Evolutionary conservation across 1,140 invertebrate species (phyloP).

Genomic region (Danaus plexippus): DNA sequence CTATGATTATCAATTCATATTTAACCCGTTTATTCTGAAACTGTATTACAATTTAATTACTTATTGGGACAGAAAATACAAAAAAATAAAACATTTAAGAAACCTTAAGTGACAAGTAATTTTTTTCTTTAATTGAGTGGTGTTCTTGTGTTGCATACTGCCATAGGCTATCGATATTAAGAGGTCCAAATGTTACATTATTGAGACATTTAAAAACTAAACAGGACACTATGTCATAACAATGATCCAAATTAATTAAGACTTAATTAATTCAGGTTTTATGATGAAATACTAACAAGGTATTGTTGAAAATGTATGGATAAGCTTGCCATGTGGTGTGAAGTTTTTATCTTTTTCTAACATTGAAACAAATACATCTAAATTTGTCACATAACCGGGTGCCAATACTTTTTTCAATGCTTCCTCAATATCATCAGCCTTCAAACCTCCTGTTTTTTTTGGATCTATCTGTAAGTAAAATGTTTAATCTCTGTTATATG

Average conservation of each 20-base stretch:
- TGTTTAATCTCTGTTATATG: conserved; percentile 3
- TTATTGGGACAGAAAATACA: neutral
- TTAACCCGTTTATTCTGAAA: too few species aligned
- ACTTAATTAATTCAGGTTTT: too few species aligned
- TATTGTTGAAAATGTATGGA: conserved; percentile 74
- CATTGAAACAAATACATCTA: conserved; percentile 79
- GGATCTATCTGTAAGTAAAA: conserved; percentile 59
- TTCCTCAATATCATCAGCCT: conserved; percentile 87
- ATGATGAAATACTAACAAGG: conserved; percentile 37
- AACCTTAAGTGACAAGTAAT: neutral
- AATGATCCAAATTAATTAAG: too few species aligned
- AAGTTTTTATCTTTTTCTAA: conserved; percentile 81
- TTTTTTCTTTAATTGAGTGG: too few species aligned
- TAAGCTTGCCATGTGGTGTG: conserved; percentile 78
- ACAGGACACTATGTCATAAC: too few species aligned
- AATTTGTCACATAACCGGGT: conserved; percentile 76
- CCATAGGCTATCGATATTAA: too few species aligned
- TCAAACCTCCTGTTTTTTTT: conserved; percentile 70
- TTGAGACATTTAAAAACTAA: conserved; percentile 14
- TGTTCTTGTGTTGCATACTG: too few species aligned
- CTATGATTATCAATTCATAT: too few species aligned
- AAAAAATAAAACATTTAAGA: neutral
- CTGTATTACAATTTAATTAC: neutral
- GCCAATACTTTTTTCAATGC: conserved; percentile 77
- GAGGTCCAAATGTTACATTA: neutral